phyloP scores from a whole-genome alignment of 2,797 vertebrate genomes.

The Bradypus variegatus region DNA sequence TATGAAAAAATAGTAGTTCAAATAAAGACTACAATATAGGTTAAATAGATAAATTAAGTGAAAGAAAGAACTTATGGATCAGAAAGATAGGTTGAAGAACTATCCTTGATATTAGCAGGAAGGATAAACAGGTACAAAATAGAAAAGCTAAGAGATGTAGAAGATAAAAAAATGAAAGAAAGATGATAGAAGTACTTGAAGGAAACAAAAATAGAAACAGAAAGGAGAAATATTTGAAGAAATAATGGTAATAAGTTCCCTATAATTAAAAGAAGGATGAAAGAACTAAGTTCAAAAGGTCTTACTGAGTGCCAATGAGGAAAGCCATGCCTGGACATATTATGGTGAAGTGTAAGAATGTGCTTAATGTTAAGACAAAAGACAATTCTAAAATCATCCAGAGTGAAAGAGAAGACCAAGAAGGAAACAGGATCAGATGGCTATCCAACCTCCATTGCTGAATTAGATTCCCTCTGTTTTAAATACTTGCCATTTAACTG shows the following conservation, averaged over 20 bases:
- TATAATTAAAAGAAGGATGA: neutral
- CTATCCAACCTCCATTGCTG: neutral
- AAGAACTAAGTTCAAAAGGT: neutral
- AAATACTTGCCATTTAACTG: neutral
- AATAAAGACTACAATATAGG: neutral
- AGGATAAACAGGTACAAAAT: neutral
- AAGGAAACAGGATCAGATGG: neutral
- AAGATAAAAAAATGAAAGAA: neutral
- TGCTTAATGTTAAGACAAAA: neutral
- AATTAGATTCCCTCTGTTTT: neutral
- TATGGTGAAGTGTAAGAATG: neutral
- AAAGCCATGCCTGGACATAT: neutral
- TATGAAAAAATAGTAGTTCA: neutral
- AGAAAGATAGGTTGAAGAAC: neutral
- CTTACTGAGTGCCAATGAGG: neutral
- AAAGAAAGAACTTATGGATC: neutral
- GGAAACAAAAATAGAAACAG: neutral
- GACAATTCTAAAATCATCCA: neutral
- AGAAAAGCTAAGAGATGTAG: neutral
- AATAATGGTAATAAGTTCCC: neutral
- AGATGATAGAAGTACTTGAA: neutral
- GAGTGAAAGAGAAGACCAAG: neutral
- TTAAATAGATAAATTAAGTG: neutral
- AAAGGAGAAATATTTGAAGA: neutral
- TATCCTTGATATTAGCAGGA: neutral